These are phyloP conservation scores for Lates calcarifer DNA, from an alignment of 2,113 vertebrate species.

Conservation along the genomic window DNA sequence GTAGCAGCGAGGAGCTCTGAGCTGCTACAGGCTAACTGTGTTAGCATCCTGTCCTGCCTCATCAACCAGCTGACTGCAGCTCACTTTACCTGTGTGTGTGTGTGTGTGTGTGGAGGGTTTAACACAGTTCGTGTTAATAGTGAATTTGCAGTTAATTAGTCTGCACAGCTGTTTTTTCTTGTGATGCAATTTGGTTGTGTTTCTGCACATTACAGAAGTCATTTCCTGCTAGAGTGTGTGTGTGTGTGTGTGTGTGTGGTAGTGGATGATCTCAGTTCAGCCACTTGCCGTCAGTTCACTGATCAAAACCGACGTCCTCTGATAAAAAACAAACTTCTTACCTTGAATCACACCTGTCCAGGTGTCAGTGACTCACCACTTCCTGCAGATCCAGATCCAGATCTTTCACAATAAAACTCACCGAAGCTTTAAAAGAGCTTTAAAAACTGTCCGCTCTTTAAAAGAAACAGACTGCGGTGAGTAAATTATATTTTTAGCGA, in stretches of 20 bases:
- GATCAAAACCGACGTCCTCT: too few relatives aligned
- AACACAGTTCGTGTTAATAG: constrained; percentile 46
- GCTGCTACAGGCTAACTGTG: constrained; percentile 22
- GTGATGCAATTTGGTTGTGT: not conserved
- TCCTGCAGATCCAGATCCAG: too few relatives aligned
- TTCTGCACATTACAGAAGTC: not conserved
- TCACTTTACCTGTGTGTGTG: not conserved
- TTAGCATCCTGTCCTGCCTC: constrained; percentile 35
- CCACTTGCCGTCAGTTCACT: too few relatives aligned
- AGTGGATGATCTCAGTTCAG: too few relatives aligned
- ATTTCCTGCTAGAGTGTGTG: not conserved
- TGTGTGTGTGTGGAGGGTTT: constrained; percentile 22
- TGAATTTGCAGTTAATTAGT: constrained; percentile 62
- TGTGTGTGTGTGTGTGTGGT: not conserved
- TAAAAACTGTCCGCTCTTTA: too few relatives aligned
- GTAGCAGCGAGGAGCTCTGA: not conserved
- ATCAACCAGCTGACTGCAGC: not conserved
- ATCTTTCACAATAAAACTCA: too few relatives aligned
- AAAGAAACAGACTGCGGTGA: too few relatives aligned
- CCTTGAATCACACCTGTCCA: too few relatives aligned
- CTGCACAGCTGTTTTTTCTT: constrained; percentile 9
- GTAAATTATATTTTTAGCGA: too few relatives aligned
- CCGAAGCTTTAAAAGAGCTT: too few relatives aligned
- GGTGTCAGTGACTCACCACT: too few relatives aligned
- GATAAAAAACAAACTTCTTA: too few relatives aligned